Evolutionary conservation across 2,113 vertebrate species (phyloP).

Genomic region (Nansenia antarctica): DNA sequence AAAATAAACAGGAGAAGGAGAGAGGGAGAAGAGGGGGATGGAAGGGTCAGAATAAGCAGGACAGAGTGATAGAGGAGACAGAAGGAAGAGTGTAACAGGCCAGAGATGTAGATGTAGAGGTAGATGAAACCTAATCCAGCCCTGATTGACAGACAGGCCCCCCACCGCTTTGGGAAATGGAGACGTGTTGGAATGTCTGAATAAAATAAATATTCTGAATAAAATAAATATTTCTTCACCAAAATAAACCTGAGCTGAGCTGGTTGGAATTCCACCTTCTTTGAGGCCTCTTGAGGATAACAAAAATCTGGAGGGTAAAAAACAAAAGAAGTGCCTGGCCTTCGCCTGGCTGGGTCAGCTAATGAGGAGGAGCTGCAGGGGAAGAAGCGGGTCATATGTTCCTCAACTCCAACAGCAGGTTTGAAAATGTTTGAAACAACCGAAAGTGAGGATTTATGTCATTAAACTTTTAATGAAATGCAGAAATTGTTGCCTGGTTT

Average conservation of each 20-base stretch:
- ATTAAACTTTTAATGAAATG: conserved; percentile 39
- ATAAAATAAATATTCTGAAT: conserved; percentile 2
- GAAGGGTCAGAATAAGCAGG: background rate
- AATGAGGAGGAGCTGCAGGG: background rate
- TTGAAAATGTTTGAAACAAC: background rate
- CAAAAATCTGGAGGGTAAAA: too few relatives aligned
- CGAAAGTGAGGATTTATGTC: background rate
- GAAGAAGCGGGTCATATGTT: background rate
- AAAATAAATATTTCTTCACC: background rate
- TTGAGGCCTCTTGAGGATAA: background rate
- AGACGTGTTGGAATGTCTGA: background rate
- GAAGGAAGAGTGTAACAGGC: background rate
- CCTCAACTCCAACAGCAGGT: background rate
- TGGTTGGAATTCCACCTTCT: background rate
- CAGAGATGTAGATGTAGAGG: background rate
- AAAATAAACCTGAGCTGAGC: background rate
- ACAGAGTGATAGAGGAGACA: background rate
- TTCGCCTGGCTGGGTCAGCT: background rate
- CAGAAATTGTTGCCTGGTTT: conserved; percentile 18
- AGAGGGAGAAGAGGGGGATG: background rate
- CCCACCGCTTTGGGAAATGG: background rate
- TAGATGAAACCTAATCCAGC: background rate
- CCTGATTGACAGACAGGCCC: background rate
- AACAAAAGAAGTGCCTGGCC: background rate
- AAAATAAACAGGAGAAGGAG: too few relatives aligned